These are phyloP conservation scores for Aramus guarauna DNA, from an alignment of 2,113 vertebrate genomes.

Conservation along the genomic window DNA sequence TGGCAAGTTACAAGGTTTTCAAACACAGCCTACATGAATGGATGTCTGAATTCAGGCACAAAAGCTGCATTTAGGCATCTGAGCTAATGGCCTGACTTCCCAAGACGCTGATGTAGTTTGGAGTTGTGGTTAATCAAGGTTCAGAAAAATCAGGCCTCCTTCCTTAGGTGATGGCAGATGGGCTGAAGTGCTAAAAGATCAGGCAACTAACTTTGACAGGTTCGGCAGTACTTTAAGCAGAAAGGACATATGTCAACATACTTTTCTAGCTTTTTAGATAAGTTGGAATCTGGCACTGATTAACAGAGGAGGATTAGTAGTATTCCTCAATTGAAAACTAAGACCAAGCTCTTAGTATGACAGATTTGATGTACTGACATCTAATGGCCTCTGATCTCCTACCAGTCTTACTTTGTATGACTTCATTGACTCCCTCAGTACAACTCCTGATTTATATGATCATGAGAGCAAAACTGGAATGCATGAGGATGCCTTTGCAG, in stretches of 20 bases:
- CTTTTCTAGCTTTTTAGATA: not conserved
- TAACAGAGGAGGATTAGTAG: not conserved
- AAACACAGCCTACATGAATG: not conserved
- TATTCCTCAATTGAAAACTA: not conserved
- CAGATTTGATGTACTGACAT: not conserved
- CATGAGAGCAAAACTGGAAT: not conserved
- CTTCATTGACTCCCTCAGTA: not conserved
- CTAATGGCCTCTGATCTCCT: not conserved
- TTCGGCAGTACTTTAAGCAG: not conserved
- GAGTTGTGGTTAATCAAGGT: not conserved
- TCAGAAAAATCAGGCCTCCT: not conserved
- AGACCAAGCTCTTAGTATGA: not conserved
- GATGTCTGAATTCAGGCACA: not conserved
- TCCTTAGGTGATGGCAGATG: not conserved
- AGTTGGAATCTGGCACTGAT: not conserved
- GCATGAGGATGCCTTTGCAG: not conserved
- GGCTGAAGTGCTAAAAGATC: not conserved
- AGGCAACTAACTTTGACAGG: not conserved
- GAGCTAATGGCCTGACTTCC: not conserved
- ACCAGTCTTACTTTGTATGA: not conserved
- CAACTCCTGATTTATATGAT: not conserved
- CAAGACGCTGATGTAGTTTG: not conserved
- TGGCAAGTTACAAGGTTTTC: not conserved
- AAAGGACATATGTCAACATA: not conserved
- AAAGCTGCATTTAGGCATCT: not conserved